Base-by-base conservation (phyloP, 2,797 vertebrate genomes). In the Hippoglossus hippoglossus region DNA sequence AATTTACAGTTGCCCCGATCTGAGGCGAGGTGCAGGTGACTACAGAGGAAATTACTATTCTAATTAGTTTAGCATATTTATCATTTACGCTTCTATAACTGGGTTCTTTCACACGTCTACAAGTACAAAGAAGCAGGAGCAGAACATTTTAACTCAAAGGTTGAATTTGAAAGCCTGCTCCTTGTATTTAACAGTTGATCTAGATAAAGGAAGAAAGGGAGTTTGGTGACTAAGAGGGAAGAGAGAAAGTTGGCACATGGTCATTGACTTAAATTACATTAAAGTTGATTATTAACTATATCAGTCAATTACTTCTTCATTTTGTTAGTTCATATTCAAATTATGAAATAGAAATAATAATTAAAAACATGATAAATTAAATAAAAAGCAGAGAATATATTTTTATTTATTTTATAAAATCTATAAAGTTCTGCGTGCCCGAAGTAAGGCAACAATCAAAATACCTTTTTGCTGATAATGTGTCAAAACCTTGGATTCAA, bases 31-130 rank as follows among this genome's bases (percentile, higher is more conserved):
- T 36, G 53, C 67, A 71, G 69, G 79, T 75, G 63, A 74, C 66
- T 58, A n/a, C 57, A 71, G 58, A 26, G 19, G 52, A 77, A 82
- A 73, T 73, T 49, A 68, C 74, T 73, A 11, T 64, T 74, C 12
- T 76, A 83, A 84, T 81, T 84, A 65, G 55, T 71, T 84, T 64
- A 28, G 31, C 63, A 70, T 77, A 71, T 79, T 77, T 74, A 57
- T 21, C 41, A 52, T 67, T 58, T 69, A 47, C 63, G 54, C 55
- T 53, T 22, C 68, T 69, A 26, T 16, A 54, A 22, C 34, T 28
- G 22, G 10, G 44, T 63, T 53, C n/a, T 60, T 59, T 4, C 58
- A 57, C 73, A 21, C 57, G 50, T 57, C 41, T 56, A 36, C 22
- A 22, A 57, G 49, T 55, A 8, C 13, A 66, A 59, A 46, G 44